Percentiles rank a stretch among this genome's conserved stretches.
Conservation (phyloP, 2,113 vertebrate genomes). For the Mungos mungo region DNA sequence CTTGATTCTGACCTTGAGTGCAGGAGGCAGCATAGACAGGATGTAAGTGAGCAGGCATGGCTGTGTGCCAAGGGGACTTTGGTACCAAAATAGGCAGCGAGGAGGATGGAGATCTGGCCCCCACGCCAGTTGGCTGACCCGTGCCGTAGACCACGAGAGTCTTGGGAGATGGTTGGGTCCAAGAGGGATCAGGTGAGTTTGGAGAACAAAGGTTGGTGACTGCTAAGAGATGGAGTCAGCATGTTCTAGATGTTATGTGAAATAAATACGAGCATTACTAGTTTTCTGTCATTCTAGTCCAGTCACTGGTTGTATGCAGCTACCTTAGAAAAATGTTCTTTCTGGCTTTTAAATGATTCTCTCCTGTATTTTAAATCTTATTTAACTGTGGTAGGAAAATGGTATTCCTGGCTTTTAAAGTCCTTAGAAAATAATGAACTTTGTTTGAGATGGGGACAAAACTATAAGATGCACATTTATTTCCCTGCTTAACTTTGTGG, state of each 20-base stretch:
- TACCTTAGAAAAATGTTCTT: neutral
- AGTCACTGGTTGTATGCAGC: neutral
- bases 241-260: neutral
- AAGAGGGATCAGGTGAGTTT: neutral
- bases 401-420: neutral
- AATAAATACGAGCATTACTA: neutral
- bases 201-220: neutral
- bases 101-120: neutral
- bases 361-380: slow-evolving; percentile 1
- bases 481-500: neutral
- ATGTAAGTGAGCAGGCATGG: neutral
- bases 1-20: neutral
- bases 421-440: slow-evolving; percentile 17
- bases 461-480: neutral
- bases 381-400: neutral
- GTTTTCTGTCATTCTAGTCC: neutral
- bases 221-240: neutral
- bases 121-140: neutral
- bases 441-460: slow-evolving; percentile 25
- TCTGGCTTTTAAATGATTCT: slow-evolving; percentile 31
- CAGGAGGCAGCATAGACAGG: neutral
- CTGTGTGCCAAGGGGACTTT: neutral
- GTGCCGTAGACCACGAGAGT: neutral
- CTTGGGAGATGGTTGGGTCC: neutral
- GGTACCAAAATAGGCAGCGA: neutral